phyloP scores from a whole-genome alignment of 1,140 invertebrate species.

The Drosophila hydei region DNA sequence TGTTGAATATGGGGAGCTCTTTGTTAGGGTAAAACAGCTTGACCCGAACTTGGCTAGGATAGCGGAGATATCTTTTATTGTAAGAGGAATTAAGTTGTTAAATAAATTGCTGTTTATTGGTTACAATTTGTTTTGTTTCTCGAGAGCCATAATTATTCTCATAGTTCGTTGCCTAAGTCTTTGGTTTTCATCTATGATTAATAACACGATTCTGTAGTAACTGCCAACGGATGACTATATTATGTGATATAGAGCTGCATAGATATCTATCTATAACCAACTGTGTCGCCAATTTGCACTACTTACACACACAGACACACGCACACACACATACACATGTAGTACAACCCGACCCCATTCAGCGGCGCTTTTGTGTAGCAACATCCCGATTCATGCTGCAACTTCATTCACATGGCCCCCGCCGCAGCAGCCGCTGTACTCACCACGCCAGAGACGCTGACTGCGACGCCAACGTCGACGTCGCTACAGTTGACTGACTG shows the following conservation, averaged over 20 bases:
- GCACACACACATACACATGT: background rate
- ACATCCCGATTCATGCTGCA: conserved; percentile 69
- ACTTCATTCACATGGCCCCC: conserved; percentile 69
- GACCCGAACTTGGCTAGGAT: conserved; percentile 61
- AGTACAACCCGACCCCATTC: conserved; percentile 32
- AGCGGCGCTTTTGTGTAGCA: conserved; percentile 53
- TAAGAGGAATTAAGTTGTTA: conserved; percentile 73
- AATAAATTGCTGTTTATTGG: conserved; percentile 54
- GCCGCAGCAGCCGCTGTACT: conserved; percentile 24
- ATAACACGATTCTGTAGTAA: conserved; percentile 70
- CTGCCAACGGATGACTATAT: conserved; percentile 60
- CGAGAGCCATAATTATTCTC: conserved; percentile 56
- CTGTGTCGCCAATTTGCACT: conserved; percentile 70
- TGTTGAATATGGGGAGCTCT: conserved; percentile 24
- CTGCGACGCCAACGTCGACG: conserved; percentile 1
- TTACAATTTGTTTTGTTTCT: conserved; percentile 52
- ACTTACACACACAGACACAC: conserved; percentile 22
- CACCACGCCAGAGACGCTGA: conserved; percentile 34
- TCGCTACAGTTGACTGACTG: conserved; percentile 66
- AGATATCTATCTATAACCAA: conserved; percentile 31
- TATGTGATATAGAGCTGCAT: conserved; percentile 42
- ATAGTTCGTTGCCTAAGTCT: conserved; percentile 54
- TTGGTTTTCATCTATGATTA: conserved; percentile 67
- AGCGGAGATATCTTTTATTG: conserved; percentile 59
- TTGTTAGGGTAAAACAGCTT: conserved; percentile 65